Conservation (phyloP, 2,888 invertebrate genomes). For the Pterostichus madidus region DNA sequence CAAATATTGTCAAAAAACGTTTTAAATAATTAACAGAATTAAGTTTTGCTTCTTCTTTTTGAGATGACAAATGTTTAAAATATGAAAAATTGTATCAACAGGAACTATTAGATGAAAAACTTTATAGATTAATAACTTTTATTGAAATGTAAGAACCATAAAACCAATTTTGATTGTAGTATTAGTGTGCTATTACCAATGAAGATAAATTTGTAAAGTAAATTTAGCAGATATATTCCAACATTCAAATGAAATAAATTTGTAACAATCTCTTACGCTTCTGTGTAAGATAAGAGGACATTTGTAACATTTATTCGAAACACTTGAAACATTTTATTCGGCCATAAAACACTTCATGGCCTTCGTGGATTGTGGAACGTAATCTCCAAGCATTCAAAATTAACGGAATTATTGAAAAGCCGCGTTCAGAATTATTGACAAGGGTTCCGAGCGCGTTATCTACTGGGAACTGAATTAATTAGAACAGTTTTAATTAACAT, state of each 20-base stretch:
- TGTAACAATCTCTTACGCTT: constrained; percentile 28
- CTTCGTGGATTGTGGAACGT: not conserved
- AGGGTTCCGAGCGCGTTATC: constrained; percentile 19
- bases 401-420: constrained; percentile 48
- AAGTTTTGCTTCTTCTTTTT: too few species aligned
- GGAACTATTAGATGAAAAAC: too few species aligned
- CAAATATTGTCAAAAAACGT: too few species aligned
- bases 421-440: constrained; percentile 4
- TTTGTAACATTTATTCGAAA: constrained; percentile 52
- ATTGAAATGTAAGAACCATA: too few species aligned
- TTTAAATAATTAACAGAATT: too few species aligned
- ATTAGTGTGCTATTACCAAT: not conserved
- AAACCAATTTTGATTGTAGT: not conserved
- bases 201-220: constrained; percentile 38
- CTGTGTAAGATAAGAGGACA: constrained; percentile 27
- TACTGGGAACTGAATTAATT: constrained; percentile 30
- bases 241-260: constrained; percentile 40
- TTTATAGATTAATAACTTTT: too few species aligned
- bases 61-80: too few species aligned
- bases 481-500: constrained; percentile 32
- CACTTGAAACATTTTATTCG: constrained; percentile 47
- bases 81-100: too few species aligned
- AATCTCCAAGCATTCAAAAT: constrained; percentile 20
- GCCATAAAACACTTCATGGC: constrained; percentile 26
- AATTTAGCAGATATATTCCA: constrained; percentile 19